phyloP scores from a whole-genome alignment of 2,888 invertebrate genomes.

The Acleris sparsana region DNA sequence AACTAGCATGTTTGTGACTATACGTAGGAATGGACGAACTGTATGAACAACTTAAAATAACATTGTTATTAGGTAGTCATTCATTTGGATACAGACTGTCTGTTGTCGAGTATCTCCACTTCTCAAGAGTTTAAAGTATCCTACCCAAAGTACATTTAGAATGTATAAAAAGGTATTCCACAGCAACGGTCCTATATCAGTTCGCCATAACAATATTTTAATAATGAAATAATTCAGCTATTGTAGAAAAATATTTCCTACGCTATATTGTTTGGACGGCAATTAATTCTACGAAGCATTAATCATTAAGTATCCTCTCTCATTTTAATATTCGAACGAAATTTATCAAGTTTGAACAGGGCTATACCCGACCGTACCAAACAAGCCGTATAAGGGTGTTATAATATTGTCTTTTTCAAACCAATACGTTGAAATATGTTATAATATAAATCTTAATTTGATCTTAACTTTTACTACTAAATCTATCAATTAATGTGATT shows the following conservation, averaged over 20 bases:
- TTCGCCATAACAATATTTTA: background rate
- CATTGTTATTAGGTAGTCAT: background rate
- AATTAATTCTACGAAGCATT: constrained; percentile 18
- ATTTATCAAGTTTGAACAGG: background rate
- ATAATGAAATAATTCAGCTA: constrained; percentile 10
- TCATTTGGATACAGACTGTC: too few species aligned
- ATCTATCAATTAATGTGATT: too few species aligned
- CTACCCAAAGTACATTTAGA: too few species aligned
- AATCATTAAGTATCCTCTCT: background rate
- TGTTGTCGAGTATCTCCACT: too few species aligned
- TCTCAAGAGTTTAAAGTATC: too few species aligned
- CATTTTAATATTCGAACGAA: background rate
- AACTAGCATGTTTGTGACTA: constrained; percentile 27
- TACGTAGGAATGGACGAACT: constrained; percentile 2
- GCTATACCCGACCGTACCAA: too few species aligned
- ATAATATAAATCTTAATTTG: too few species aligned
- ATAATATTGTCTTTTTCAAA: too few species aligned
- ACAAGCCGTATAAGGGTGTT: too few species aligned
- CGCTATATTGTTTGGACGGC: constrained; percentile 30
- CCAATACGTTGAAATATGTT: too few species aligned
- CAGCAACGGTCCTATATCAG: background rate
- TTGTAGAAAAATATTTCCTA: constrained; percentile 17
- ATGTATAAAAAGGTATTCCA: background rate
- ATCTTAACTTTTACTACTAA: too few species aligned
- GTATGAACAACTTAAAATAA: background rate